A percentile compares a stretch with the other conserved stretches of the same genome.
Conservation (phyloP, 2,888 invertebrate genomes). For the Phalera bucephala region DNA sequence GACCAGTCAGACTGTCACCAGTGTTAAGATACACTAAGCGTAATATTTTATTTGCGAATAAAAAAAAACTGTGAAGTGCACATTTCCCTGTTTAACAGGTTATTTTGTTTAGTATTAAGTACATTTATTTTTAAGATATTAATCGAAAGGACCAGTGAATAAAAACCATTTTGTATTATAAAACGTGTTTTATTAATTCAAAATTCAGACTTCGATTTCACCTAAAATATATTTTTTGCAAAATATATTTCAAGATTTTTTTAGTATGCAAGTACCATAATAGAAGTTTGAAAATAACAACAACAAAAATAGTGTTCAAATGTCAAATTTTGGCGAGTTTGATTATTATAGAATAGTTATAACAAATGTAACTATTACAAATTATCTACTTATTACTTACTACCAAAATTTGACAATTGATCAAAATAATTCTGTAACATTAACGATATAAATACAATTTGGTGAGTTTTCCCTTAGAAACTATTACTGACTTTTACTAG, state of each 20-base stretch:
- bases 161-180: slow-evolving; percentile 7
- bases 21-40: too few relatives aligned
- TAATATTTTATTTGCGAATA: too few relatives aligned
- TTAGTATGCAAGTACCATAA: slow-evolving; percentile 16
- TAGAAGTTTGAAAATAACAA: slow-evolving; percentile 15
- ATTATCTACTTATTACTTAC: slow-evolving; percentile 1
- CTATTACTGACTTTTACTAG: too few relatives aligned
- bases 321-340: slow-evolving; percentile 3
- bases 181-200: slow-evolving; percentile 20
- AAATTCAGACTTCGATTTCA: slow-evolving; percentile 33
- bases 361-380: slow-evolving; percentile 2
- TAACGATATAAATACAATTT: too few relatives aligned
- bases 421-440: not conserved
- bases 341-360: slow-evolving; percentile 1
- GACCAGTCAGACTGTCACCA: too few relatives aligned
- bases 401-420: too few relatives aligned
- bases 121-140: too few relatives aligned
- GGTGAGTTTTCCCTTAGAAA: too few relatives aligned
- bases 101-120: too few relatives aligned
- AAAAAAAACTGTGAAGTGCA: too few relatives aligned
- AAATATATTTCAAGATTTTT: slow-evolving; percentile 21
- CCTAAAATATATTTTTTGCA: slow-evolving; percentile 17
- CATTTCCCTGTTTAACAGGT: too few relatives aligned
- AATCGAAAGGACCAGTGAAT: slow-evolving; percentile 13
- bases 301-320: slow-evolving; percentile 3